Evolutionary conservation across 2,888 invertebrate genomes (phyloP), one percentile per base, ranked within the genome.

Genomic region (Stenichneumon culpator): DNA sequence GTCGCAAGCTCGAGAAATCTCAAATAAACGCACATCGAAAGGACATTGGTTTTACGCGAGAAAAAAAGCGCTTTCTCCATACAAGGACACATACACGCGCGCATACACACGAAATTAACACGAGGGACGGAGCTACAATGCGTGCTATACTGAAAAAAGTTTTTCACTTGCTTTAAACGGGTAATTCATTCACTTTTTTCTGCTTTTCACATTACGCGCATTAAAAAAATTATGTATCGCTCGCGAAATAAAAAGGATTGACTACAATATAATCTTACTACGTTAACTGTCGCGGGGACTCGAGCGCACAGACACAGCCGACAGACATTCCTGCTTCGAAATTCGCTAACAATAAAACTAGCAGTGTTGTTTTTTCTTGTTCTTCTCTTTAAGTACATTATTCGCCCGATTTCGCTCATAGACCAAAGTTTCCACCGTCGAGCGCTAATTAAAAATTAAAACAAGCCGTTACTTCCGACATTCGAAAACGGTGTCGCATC

Each of bases 101-200:
- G n/a, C 63, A 74, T 54, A 54, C 70, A 39, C 7, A 69, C 67
- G 57, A 39, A 39, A 54, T 70, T 57, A 88, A 88, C 86, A 89
- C 89, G 89, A 90, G 90, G 93, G 93, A 93, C 93, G 93, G 93
- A 93, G 90, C 92, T 91, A 92, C 92, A 91, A 92, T 91, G 89
- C 89, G 89, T 88, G 87, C 83, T 88, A 88, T 90, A 91, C 87
- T 88, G 89, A 89, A 82, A 87, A 90, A 81, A 82, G 22, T 89
- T 72, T 79, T 57, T 57, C 70, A 78, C 78, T 32, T 73, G 84
- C 81, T 78, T 70, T 65, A 68, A 69, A 63, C 22, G 32, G 36
- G 50, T 65, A 65, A 63, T 70, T 52, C n/a, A 70, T 44, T 14
- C 32, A 60, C 60, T 54, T 52, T 87, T 87, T 79, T 88, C 70